phyloP scores from a whole-genome alignment of 2,888 invertebrate genomes.

The Pediacus dermestoides region DNA sequence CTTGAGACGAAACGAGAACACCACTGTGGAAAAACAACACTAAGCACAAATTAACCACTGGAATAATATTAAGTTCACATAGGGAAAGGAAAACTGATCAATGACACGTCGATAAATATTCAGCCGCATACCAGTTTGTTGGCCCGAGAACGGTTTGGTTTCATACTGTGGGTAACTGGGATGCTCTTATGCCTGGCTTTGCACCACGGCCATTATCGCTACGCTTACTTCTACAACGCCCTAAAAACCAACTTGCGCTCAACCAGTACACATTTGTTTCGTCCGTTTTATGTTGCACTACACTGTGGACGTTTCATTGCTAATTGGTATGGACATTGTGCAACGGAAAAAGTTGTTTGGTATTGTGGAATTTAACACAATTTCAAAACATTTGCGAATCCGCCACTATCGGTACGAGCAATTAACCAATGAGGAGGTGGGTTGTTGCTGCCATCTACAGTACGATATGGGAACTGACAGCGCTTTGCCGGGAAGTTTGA shows the following conservation, averaged over 20 bases:
- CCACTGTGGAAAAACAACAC: slow-evolving; percentile 9
- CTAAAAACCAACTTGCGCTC: slow-evolving; percentile 23
- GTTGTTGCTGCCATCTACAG: slow-evolving; percentile 4
- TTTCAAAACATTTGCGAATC: slow-evolving; percentile 44
- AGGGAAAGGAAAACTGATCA: background rate
- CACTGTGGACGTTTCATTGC: too few relatives aligned
- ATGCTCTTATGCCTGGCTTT: slow-evolving; percentile 51
- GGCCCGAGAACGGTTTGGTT: slow-evolving; percentile 30
- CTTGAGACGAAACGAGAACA: slow-evolving; percentile 6
- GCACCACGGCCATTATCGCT: slow-evolving; percentile 46
- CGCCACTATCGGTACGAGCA: slow-evolving; percentile 41
- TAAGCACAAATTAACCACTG: too few relatives aligned
- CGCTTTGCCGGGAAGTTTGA: background rate
- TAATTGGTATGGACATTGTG: slow-evolving; percentile 11
- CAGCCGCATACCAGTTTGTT: slow-evolving; percentile 23
- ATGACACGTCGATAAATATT: slow-evolving; percentile 29
- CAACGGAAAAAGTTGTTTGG: slow-evolving; percentile 19
- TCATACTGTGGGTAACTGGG: slow-evolving; percentile 46
- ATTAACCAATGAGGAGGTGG: slow-evolving; percentile 39
- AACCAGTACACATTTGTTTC: background rate
- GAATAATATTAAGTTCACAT: too few relatives aligned
- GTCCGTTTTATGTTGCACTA: slow-evolving; percentile 9
- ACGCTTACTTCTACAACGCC: slow-evolving; percentile 40
- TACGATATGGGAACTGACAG: too few relatives aligned
- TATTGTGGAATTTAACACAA: slow-evolving; percentile 37